phyloP scores from a whole-genome alignment of 2,888 invertebrate genomes.

The Zaprionus bogoriensis region DNA sequence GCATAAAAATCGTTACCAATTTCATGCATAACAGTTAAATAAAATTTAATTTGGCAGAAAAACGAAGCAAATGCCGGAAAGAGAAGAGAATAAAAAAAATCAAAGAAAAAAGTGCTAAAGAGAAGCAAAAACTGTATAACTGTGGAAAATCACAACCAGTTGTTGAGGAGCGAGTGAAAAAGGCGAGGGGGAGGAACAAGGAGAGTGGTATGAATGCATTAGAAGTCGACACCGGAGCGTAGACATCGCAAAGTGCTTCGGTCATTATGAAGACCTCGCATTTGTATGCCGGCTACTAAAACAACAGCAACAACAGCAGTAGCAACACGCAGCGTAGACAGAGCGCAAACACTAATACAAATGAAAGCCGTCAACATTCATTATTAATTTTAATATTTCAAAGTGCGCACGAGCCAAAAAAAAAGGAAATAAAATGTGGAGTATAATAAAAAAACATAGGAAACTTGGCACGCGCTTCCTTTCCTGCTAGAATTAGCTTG shows the following conservation, averaged over 20 bases:
- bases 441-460: conserved; percentile 3
- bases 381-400: conserved; percentile 73
- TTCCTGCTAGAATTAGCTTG: background rate
- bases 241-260: conserved; percentile 29
- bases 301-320: conserved; percentile 8
- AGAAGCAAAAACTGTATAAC: conserved; percentile 18
- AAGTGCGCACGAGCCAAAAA: conserved; percentile 44
- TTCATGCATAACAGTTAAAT: conserved; percentile 71
- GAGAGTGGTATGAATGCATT: background rate
- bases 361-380: conserved; percentile 58
- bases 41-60: conserved; percentile 74
- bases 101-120: conserved; percentile 36
- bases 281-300: conserved; percentile 39
- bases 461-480: conserved; percentile 23
- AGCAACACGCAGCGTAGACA: background rate
- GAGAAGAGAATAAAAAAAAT: conserved; percentile 7
- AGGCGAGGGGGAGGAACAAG: background rate
- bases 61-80: conserved; percentile 35
- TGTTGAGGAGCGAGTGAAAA: background rate
- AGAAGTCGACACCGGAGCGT: too few species aligned
- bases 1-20: conserved; percentile 59
- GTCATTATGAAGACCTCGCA: conserved; percentile 43
- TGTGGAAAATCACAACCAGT: conserved; percentile 23
- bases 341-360: conserved; percentile 27
- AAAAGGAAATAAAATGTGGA: conserved; percentile 1